These are phyloP conservation scores for Dendrolimus punctatus DNA, from an alignment of 1,140 invertebrate genomes.

Conservation along the genomic window DNA sequence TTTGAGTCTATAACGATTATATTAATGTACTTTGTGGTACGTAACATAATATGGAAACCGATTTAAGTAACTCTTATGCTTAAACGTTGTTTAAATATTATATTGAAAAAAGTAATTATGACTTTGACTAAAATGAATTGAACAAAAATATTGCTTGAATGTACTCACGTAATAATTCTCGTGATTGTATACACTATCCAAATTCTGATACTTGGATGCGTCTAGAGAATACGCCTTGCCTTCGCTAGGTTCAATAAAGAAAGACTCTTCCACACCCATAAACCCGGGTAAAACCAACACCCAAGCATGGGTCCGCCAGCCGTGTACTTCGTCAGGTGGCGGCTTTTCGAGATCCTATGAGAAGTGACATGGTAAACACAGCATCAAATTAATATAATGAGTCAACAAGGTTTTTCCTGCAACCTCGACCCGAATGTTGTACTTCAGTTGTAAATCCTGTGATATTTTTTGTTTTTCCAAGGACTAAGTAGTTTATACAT, in stretches of 20 bases:
- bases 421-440: no score
- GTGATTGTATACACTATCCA: conserved; percentile 91
- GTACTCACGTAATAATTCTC: conserved; percentile 86
- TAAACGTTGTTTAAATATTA: neutral
- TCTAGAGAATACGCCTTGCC: conserved; percentile 75
- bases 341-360: conserved; percentile 79
- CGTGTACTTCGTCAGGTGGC: conserved; percentile 79
- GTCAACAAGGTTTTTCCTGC: no score
- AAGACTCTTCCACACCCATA: conserved; percentile 74
- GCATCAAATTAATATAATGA: no score
- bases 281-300: conserved; percentile 78
- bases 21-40: no score
- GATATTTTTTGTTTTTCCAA: no score
- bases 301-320: conserved; percentile 88
- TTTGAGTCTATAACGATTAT: no score
- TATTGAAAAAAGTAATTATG: neutral
- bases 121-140: no score
- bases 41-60: no score
- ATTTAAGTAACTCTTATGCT: no score
- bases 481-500: no score
- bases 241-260: conserved; percentile 89
- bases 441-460: no score
- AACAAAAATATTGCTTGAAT: no score
- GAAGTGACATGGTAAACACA: neutral
- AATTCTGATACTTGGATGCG: conserved; percentile 78